Percentiles rank a stretch among this genome's conserved stretches.
Conservation (phyloP, 2,888 invertebrate genomes). For the Lissocephala sabroskyi region DNA sequence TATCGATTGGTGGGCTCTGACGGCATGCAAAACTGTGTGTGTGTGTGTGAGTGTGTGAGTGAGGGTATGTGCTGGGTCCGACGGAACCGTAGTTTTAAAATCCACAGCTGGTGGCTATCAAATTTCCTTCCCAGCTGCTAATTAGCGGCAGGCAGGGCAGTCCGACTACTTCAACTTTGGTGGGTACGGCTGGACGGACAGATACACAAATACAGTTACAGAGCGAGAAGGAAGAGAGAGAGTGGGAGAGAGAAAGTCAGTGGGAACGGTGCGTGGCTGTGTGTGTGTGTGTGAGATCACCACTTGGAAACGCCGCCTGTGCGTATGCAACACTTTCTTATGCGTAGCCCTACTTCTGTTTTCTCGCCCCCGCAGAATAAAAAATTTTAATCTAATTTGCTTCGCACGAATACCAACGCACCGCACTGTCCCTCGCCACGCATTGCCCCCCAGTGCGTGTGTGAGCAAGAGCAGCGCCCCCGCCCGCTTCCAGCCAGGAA, state of each 20-base stretch:
- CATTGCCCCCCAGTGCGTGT: constrained; percentile 54
- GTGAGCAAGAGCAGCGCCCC: constrained; percentile 28
- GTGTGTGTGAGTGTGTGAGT: constrained; percentile 13
- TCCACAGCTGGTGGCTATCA: too few relatives aligned
- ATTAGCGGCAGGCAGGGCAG: too few relatives aligned
- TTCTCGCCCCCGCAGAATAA: constrained; percentile 18
- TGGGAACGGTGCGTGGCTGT: constrained; percentile 24
- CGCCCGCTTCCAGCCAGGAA: too few relatives aligned
- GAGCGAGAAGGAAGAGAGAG: not conserved
- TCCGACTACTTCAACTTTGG: too few relatives aligned
- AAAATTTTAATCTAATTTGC: constrained; percentile 37
- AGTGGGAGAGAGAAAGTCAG: too few relatives aligned
- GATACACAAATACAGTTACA: too few relatives aligned
- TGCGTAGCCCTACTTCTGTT: constrained; percentile 15
- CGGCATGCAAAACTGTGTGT: constrained; percentile 3
- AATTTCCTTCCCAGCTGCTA: too few relatives aligned
- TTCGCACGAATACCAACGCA: constrained; percentile 44
- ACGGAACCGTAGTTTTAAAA: too few relatives aligned
- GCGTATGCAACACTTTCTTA: constrained; percentile 49
- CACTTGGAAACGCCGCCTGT: constrained; percentile 29
- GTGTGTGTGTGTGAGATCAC: constrained; percentile 45
- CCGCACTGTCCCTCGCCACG: constrained; percentile 53
- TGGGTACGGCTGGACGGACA: too few relatives aligned
- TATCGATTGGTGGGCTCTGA: constrained; percentile 48
- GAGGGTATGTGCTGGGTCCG: constrained; percentile 8